phyloP scores from a whole-genome alignment of 2,797 vertebrate species.

The Chelidonichthys spinosus region DNA sequence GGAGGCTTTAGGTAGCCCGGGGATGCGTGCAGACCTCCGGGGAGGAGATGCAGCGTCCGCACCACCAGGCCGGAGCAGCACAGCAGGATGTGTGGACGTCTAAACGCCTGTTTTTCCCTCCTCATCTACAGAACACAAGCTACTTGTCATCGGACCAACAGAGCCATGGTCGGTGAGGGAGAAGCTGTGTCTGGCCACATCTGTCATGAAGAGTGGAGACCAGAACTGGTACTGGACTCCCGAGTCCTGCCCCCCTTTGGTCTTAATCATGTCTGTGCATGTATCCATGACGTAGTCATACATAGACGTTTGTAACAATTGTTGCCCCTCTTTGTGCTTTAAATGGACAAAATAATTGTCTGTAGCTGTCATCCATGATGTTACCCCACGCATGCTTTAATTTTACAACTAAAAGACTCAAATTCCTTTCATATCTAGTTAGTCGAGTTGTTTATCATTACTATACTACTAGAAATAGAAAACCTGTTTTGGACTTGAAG shows the following conservation, averaged over 20 bases:
- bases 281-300: neutral
- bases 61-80: conserved; percentile 34
- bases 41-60: neutral
- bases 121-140: conserved; percentile 90
- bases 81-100: neutral
- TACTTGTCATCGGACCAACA: conserved; percentile 91
- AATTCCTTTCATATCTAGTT: no score
- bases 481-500: neutral
- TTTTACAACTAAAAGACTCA: neutral
- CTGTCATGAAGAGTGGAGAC: conserved; percentile 98
- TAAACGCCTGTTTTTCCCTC: neutral
- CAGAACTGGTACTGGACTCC: conserved; percentile 92
- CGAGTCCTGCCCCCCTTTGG: neutral
- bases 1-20: conserved; percentile 7
- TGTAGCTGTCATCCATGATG: neutral
- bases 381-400: neutral
- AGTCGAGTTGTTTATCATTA: no score
- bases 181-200: conserved; percentile 96
- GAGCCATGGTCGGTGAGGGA: conserved; percentile 97
- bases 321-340: conserved; percentile 6
- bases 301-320: neutral
- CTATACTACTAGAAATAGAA: neutral
- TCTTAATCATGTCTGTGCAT: neutral
- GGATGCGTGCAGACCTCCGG: conserved; percentile 10
- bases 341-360: neutral